Base-by-base conservation (phyloP, 2,888 invertebrate species). In the Hirtodrosophila confusa region DNA sequence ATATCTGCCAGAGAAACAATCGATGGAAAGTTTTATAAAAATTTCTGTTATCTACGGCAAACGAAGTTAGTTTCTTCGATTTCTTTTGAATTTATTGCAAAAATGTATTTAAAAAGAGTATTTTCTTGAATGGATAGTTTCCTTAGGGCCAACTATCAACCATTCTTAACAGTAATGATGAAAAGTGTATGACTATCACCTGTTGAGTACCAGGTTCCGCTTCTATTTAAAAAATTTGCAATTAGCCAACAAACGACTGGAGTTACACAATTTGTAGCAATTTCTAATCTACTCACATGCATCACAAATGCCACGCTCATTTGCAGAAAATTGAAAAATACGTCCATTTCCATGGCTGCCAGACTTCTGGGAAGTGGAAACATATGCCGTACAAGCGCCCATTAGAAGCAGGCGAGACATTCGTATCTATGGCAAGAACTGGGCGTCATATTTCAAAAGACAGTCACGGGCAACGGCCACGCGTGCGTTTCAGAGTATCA, bases 381-480 rank as follows among this genome's bases (percentile, higher is more conserved):
- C 11, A 7, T 27, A 31, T 9, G 11, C 33, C 11, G 24, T 33
- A 23, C 41, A 31, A 40, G 45, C 31, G 11, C 49, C 57, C 61
- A 69, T 69, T 71, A 48, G 62, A 63, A 71, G 65, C 62, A 54
- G 64, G 50, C 64, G 69, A 69, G 76, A 69, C 66, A 84, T 68
- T 62, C 65, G 75, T 71, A 67, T 71, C 61, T 63, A 64, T 54
- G 39, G 62, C 55, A 11, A 47, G 41, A 83, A 83, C 86, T 80
- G 69, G 75, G 63, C 78, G 76, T 78, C 86, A 86, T 83, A 84
- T 86, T 86, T 83, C 83, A 82, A 72, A 61, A 60, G 84, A 62
- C 63, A 64, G 55, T 48, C 54, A 29, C 57, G 41, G 43, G 17
- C 49, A 51, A 43, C 43, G 54, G 50, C 64, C 53, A 63, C 65